Base-by-base conservation (phyloP, 2,797 vertebrate species). In the Pelodytes ibericus region DNA sequence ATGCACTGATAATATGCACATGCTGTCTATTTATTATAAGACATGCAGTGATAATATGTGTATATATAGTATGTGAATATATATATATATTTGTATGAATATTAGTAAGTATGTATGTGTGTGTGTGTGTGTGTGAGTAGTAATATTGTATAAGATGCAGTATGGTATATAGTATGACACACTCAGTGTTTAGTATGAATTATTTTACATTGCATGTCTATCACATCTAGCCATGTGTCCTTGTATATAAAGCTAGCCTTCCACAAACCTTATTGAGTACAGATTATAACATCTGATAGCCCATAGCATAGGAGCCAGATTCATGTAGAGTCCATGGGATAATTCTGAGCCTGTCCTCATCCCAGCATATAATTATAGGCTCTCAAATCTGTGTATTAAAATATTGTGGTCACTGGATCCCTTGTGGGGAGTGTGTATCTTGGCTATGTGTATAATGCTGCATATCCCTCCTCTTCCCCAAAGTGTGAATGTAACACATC, bases 401-500 rank as follows among this genome's bases (percentile, higher is more conserved):
- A 66, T 61, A 60, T 41, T 77, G 75, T 25, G 75, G 75, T 77
- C 6, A 51, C 2, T 22, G 75, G 3, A 33, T 33, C 69, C 66
- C 75, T 77, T 72, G 3, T 49, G 6, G 16, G 8, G 24, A 60
- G 26, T 77, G 75, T 77, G 31, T 72, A 72, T 78, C 57, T 78
- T 78, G 76, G 76, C 75, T 58, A 47, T 63, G 44, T 25, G 59
- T 6, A 18, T 62, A 47, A 30, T 75, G 36, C 24, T 39, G 44
- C 15, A 24, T 22, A 69, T 56, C 25, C 13, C n/a, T 36, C 30
- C 33, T 16, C 41, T 13, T 39, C 24, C 16, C 58, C 75, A 65
- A 66, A 33, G 75, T 77, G 75, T 71, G 75, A 77, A 77, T 44
- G 71, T 71, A 57, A 57, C 60, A 70, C 24, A 39, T 31, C 58